Evolutionary conservation across 2,113 vertebrate genomes (phyloP).

Genomic region (Odontophorus gujanensis): DNA sequence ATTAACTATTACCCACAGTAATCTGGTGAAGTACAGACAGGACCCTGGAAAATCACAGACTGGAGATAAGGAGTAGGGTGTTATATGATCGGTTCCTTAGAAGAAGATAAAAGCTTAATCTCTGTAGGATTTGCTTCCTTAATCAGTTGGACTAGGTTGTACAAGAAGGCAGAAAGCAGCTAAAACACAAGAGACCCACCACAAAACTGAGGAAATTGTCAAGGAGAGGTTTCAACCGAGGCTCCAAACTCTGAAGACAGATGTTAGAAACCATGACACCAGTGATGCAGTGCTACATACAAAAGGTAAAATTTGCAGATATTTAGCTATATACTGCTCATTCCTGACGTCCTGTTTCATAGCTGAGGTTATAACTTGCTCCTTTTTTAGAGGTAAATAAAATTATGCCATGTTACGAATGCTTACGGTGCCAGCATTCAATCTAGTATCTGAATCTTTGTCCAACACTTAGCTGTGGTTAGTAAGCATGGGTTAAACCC

Average conservation of each 20-base stretch:
- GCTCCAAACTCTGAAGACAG: not conserved
- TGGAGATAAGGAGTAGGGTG: not conserved
- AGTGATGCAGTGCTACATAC: not conserved
- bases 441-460: not conserved
- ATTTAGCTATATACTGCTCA: not conserved
- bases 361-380: not conserved
- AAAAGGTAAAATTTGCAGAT: not conserved
- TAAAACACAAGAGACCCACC: not conserved
- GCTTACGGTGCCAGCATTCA: not conserved
- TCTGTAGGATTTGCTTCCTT: not conserved
- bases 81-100: not conserved
- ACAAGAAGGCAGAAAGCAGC: not conserved
- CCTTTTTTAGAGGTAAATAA: not conserved
- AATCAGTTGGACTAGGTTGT: not conserved
- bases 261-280: not conserved
- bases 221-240: not conserved
- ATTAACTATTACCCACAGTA: not conserved
- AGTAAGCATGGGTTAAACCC: not conserved
- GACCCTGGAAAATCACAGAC: not conserved
- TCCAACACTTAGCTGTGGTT: not conserved
- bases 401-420: not conserved
- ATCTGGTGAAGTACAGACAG: not conserved
- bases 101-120: not conserved
- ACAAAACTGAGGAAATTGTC: not conserved
- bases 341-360: not conserved